Evolutionary conservation across 2,888 invertebrate genomes (phyloP), one percentile per base, ranked within the genome.

Genomic region (Hyles lineata): DNA sequence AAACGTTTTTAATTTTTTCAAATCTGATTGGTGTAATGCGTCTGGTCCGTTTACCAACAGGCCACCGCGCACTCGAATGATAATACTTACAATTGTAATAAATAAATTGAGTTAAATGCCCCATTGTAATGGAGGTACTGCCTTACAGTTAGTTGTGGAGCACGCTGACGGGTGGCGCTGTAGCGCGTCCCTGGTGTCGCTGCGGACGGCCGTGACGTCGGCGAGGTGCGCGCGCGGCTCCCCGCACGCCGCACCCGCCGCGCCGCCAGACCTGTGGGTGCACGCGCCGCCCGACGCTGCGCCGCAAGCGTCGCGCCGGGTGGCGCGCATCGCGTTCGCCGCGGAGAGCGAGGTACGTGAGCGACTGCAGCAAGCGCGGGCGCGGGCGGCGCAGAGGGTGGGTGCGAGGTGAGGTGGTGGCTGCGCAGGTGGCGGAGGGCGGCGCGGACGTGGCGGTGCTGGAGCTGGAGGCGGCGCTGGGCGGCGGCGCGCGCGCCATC

Each of bases 401-500:
- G 80, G 32, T 35, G n/a, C 59, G 23, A 21, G 59, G 1, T 3
- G 3, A 2, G 15, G 11, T 15, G 3, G 15, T 25, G 73, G n/a
- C 78, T 78, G 74, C 76, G 61, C 17, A 67, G 67, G 43, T 77
- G 43, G 76, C 73, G 9, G 69, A 72, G 59, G 71, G 71, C 76
- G 60, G 72, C 72, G 74, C 75, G 75, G 74, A 74, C 67, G 73
- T 71, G 70, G 50, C 58, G 69, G 80, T 91, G 80, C 83, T 89
- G 72, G 89, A 90, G 85, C 80, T 92, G 81, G 89, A 87, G 80
- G 76, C 77, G 77, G 85, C 91, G 55, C 89, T 89, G 80, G 87
- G 83, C 19, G 76, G 74, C 55, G 83, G 73, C 76, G 81, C 86
- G 77, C 87, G 84, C 19, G 87, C 92, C 75, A 89, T 92, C 76